phyloP scores from a whole-genome alignment of 2,888 invertebrate genomes.

The Parthenolecanium corni region DNA sequence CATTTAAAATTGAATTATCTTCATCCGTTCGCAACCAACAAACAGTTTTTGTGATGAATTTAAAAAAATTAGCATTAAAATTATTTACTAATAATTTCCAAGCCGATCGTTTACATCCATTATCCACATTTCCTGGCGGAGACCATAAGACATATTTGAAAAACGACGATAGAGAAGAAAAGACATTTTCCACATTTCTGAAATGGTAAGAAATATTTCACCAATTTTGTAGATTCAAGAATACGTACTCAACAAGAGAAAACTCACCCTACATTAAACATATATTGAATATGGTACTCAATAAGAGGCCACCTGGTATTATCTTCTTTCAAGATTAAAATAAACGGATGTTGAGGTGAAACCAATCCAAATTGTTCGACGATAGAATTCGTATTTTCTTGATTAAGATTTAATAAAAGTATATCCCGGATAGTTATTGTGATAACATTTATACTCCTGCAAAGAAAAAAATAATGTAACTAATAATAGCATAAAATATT shows the following conservation, averaged over 20 bases:
- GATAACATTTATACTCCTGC: not conserved
- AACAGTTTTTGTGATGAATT: not conserved
- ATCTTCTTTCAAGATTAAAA: conserved; percentile 7
- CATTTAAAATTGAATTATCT: not conserved
- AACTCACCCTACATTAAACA: conserved; percentile 5
- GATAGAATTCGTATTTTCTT: too few species aligned
- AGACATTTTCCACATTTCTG: not conserved
- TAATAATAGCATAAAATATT: too few species aligned
- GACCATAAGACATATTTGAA: conserved; percentile 17
- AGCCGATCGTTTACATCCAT: not conserved
- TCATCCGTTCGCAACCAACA: conserved; percentile 9
- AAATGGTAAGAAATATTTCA: not conserved
- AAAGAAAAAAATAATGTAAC: not conserved
- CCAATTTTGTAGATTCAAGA: not conserved
- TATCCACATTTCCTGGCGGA: not conserved
- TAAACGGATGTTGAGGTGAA: conserved; percentile 5
- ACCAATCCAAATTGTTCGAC: not conserved
- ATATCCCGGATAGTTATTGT: not conserved
- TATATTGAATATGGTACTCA: conserved; percentile 8
- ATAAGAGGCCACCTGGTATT: not conserved
- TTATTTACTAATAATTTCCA: conserved; percentile 12
- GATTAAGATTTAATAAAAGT: not conserved
- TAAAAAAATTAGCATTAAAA: not conserved
- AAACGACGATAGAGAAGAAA: not conserved
- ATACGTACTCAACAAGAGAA: not conserved